Evolutionary conservation across 2,113 vertebrate genomes (phyloP), one percentile per base, ranked within the genome.

Genomic region (Sclerurus mexicanus): DNA sequence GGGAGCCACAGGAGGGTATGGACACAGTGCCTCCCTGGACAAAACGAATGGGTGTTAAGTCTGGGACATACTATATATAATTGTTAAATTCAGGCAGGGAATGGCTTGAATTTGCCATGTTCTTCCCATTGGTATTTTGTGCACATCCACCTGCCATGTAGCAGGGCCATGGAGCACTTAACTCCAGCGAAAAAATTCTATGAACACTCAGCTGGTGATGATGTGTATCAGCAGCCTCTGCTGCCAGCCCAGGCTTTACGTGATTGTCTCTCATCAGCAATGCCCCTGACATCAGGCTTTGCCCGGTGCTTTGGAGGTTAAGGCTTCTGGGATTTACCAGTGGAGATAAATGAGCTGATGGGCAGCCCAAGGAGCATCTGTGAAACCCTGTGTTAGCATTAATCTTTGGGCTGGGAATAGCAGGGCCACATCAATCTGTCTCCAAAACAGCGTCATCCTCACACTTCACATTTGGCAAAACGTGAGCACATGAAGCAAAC

Each of bases 1-100:
- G 40, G 55, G 18, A 64, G n/a, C 14, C 17, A 3, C 0, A 1
- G 28, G 10, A 39, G 22, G 10, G 17, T 19, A 12, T 8, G 6
- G 2, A 30, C 66, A 56, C 22, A 2, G 3, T 6, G 11, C 64
- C 28, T n/a, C 23, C 40, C 28, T n/a, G 25, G n/a, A 9, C 33
- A 56, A 31, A 49, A 58, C 3, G 1, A 30, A 19, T 3, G 12
- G 25, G 7, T 35, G 17, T 59, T 33, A 63, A 19, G 6, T 35
- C 37, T 3, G 0, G 28, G 73, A 24, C 17, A 14, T 13, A 5
- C 59, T 30, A 7, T 3, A 30, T 9, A 22, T 8, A 40, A 55
- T 49, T 40, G 24, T 37, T 68, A 63, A 72, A 58, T 21, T 64
- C 60, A 62, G 60, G 21, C 30, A 71, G 42, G 53, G 12, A 68